These are phyloP conservation scores for Heliconius sara DNA, from an alignment of 2,888 invertebrate species.

Conservation along the genomic window DNA sequence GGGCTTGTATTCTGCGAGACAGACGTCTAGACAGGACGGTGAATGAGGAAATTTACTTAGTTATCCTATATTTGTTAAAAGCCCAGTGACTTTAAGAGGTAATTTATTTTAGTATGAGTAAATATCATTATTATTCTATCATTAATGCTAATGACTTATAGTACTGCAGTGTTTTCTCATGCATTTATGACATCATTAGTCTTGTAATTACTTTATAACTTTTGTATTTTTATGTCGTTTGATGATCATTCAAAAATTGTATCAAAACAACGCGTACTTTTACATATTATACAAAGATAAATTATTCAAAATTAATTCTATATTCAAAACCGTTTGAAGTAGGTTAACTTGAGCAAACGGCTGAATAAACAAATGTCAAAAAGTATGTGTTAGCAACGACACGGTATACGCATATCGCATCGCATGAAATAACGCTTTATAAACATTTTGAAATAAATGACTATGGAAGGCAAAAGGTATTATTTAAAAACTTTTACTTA, in stretches of 20 bases:
- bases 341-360: constrained; percentile 14
- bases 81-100: neutral
- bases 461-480: neutral
- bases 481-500: neutral
- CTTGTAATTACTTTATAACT: neutral
- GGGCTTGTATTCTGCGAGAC: neutral
- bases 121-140: neutral
- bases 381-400: constrained; percentile 17
- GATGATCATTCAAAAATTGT: too few relatives aligned
- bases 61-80: neutral
- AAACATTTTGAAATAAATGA: constrained; percentile 9
- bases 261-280: too few relatives aligned
- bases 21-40: constrained; percentile 27
- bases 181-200: neutral
- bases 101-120: neutral
- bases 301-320: neutral
- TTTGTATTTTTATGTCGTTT: neutral
- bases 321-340: neutral
- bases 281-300: neutral
- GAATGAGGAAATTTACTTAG: constrained; percentile 21
- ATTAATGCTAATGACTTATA: neutral
- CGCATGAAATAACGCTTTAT: constrained; percentile 8
- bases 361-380: constrained; percentile 31
- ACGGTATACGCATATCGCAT: constrained; percentile 15
- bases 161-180: neutral